phyloP scores from a whole-genome alignment of 2,797 vertebrate genomes.

The Lates japonicus region DNA sequence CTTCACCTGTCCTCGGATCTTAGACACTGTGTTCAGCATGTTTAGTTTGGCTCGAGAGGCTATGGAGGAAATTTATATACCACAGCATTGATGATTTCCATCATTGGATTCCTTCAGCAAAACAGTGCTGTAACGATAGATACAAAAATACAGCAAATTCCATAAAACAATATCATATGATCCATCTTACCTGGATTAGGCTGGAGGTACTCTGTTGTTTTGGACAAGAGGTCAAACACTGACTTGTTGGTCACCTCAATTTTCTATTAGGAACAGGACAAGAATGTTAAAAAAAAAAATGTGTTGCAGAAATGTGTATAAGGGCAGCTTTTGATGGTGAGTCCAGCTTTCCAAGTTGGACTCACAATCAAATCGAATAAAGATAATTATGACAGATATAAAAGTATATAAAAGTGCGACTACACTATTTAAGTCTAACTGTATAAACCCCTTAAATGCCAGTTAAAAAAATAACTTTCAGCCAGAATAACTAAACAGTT shows the following conservation, averaged over 20 bases:
- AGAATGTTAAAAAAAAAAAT: not conserved
- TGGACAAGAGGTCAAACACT: slow-evolving; percentile 92
- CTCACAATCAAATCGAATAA: not conserved
- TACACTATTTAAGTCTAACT: not conserved
- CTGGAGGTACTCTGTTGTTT: slow-evolving; percentile 95
- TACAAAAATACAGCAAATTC: not conserved
- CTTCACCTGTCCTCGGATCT: slow-evolving; percentile 95
- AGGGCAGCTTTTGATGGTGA: not conserved
- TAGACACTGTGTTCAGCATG: slow-evolving; percentile 95
- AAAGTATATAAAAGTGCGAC: not conserved
- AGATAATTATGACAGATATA: not conserved
- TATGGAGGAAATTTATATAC: slow-evolving; percentile 46
- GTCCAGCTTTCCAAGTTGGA: not conserved
- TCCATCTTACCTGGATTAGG: slow-evolving; percentile 93
- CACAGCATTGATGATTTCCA: not conserved
- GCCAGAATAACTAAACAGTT: not conserved
- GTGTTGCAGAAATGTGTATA: not conserved
- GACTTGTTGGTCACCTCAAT: slow-evolving; percentile 95
- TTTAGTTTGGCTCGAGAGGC: slow-evolving; percentile 95
- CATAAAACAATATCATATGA: not conserved
- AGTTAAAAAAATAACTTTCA: too few species aligned
- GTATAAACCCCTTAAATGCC: not conserved
- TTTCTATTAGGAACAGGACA: slow-evolving; percentile 85
- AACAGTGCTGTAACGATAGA: not conserved
- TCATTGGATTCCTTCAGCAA: not conserved